Conservation (phyloP, 1,140 invertebrate species). For the Ridgeia piscesae region DNA sequence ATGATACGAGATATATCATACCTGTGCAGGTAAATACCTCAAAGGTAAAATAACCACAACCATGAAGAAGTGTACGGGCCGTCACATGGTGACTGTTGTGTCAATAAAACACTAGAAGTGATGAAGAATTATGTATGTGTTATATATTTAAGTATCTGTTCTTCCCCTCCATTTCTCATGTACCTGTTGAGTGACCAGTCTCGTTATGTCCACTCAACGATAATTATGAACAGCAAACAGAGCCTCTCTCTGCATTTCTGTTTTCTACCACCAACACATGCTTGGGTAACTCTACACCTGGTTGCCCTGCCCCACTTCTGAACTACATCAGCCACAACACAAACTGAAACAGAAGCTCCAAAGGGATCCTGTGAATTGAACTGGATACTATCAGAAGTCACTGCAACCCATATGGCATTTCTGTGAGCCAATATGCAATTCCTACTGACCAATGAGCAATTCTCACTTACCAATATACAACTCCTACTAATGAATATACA, state of each 20-base stretch:
- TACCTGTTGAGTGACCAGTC: neutral
- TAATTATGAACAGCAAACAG: neutral
- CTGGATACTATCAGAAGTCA: neutral
- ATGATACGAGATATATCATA: neutral
- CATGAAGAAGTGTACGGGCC: neutral
- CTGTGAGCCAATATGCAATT: too few species aligned
- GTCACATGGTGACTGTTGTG: neutral
- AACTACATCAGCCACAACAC: neutral
- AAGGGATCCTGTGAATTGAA: neutral
- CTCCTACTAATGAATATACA: neutral
- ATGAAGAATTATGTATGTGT: neutral
- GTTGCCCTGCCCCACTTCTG: neutral
- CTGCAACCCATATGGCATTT: too few species aligned
- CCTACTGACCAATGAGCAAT: too few species aligned
- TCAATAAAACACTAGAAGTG: neutral
- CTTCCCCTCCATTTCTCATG: neutral
- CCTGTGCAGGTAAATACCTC: neutral
- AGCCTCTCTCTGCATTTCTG: neutral
- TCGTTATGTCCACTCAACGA: neutral
- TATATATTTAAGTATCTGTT: neutral
- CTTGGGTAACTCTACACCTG: neutral
- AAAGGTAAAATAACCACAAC: neutral
- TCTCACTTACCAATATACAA: neutral
- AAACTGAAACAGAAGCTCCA: neutral
- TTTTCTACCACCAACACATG: neutral